A percentile compares a stretch with the other conserved stretches of the same genome.
Conservation (phyloP, 1,140 invertebrate genomes). For the Drosophila punjabiensis region DNA sequence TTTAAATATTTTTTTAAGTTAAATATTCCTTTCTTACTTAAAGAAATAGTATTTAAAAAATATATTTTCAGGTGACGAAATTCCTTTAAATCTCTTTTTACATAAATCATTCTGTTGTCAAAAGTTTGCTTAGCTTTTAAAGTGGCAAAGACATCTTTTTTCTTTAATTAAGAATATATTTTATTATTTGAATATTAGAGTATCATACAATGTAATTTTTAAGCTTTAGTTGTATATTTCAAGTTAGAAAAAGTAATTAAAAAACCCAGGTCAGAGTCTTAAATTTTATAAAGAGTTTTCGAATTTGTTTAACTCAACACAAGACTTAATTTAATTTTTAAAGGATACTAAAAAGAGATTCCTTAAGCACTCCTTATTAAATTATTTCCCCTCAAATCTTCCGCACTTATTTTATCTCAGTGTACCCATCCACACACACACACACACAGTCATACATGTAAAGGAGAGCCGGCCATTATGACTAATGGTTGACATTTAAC, state of each 20-base stretch:
- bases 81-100: neutral
- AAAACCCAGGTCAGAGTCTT: neutral
- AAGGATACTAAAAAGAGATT: neutral
- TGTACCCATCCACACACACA: conserved; percentile 13
- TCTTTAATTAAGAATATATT: neutral
- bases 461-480: conserved; percentile 77
- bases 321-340: too few species aligned
- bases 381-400: too few species aligned
- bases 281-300: neutral
- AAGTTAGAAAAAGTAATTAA: too few species aligned
- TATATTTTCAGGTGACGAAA: neutral
- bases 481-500: conserved; percentile 84
- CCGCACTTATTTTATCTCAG: neutral
- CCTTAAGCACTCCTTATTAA: neutral
- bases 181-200: neutral
- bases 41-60: neutral
- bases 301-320: too few species aligned
- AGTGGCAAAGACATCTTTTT: neutral
- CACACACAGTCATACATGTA: conserved; percentile 19
- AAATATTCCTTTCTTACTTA: too few species aligned
- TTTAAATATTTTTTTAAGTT: neutral
- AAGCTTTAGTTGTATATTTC: too few species aligned
- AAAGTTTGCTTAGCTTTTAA: too few species aligned
- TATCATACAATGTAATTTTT: neutral
- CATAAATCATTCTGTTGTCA: neutral